Evolutionary conservation across 1,140 invertebrate species (phyloP).

Genomic region (Drosophila willistoni): DNA sequence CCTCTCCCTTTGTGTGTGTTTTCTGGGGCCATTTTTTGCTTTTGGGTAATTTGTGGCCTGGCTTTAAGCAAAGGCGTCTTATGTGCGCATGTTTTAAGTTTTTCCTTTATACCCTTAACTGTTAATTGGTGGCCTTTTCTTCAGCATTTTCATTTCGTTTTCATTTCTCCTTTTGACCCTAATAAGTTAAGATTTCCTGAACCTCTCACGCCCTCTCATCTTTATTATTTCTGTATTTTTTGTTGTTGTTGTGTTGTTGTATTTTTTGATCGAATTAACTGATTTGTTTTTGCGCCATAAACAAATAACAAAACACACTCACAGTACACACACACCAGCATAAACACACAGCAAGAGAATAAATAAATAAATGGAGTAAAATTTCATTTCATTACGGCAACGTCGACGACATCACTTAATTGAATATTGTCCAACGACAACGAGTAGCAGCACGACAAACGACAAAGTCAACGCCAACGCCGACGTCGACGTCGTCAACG

Average conservation of each 20-base stretch:
- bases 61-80: slow-evolving; percentile 55
- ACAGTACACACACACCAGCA: slow-evolving; percentile 38
- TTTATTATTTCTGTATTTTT: background rate
- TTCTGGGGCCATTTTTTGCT: slow-evolving; percentile 5
- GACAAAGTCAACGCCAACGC: slow-evolving; percentile 1
- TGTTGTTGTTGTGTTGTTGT: slow-evolving; percentile 2
- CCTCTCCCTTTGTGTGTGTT: slow-evolving; percentile 10
- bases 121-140: slow-evolving; percentile 55
- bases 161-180: background rate
- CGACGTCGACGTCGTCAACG: background rate
- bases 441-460: slow-evolving; percentile 17
- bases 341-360: slow-evolving; percentile 34
- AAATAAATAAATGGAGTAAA: slow-evolving; percentile 77
- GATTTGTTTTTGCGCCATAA: slow-evolving; percentile 57
- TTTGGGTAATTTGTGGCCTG: slow-evolving; percentile 62
- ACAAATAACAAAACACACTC: slow-evolving; percentile 42
- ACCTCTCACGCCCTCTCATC: background rate
- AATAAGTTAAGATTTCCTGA: slow-evolving; percentile 13
- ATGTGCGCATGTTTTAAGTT: slow-evolving; percentile 60
- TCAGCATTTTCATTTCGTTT: background rate
- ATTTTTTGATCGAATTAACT: slow-evolving; percentile 63
- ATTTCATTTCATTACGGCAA: slow-evolving; percentile 70
- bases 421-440: slow-evolving; percentile 65
- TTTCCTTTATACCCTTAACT: slow-evolving; percentile 10
- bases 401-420: slow-evolving; percentile 55